Base-by-base conservation (phyloP, 2,113 vertebrate genomes). In the Misgurnus anguillicaudatus region DNA sequence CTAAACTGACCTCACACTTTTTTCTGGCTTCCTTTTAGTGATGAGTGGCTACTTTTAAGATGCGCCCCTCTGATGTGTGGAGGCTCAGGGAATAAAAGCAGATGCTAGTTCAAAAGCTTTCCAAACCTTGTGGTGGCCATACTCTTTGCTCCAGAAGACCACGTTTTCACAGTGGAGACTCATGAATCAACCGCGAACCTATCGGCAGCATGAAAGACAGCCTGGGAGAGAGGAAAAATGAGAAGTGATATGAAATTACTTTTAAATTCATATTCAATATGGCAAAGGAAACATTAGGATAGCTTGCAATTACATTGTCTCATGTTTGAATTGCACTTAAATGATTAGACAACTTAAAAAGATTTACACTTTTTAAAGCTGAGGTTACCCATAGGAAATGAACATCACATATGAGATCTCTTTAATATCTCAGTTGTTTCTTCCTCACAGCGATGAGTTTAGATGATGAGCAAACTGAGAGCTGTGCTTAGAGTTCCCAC, bases 251-350 rank as follows among this genome's bases (percentile, higher is more conserved):
- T 61, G 55, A 78, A 75, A 79, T 41, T 14, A 73, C 77, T 69
- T 73, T 87, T 85, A 87, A 90, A 89, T 90, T 89, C 81, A 89
- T 88, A 80, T 90, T 77, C 76, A 68, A 21, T 51, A 51, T 9
- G 17, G 45, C 45, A 70, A 65, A 69, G 82, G 82, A 85, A 80
- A 41, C 63, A 74, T 9, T 74, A 86, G 77, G 66, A 79, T 73
- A 42, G 61, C 79, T 62, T 68, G 38, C 66, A 75, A 14, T 74
- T 66, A 63, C 21, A 70, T 82, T 86, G 87, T 66, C 69, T 67
- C 9, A 10, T 19, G 85, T 88, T 89, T 90, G 84, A 87, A 88
- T 86, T 89, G 80, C 62, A 69, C 82, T 86, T 87, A 85, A 87
- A 83, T 77, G 67, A 80, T 71, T 51, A 83, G 86, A 88, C 85